Percentiles rank a stretch among this genome's conserved stretches.
phyloP scores from a whole-genome alignment of 2,113 vertebrate genomes.

The Felis chaus region DNA sequence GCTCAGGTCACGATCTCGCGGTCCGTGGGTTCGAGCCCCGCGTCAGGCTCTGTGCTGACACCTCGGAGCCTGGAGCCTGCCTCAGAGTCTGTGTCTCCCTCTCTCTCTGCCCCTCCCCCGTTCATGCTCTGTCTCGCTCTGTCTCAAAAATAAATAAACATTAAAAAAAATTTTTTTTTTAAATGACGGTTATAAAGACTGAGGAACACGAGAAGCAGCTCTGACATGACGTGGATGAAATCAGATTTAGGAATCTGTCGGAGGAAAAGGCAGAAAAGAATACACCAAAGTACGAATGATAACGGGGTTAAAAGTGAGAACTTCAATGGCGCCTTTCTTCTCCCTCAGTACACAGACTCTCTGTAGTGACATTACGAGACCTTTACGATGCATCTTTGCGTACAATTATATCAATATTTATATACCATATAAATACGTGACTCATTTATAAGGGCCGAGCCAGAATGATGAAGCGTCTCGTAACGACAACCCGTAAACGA shows the following conservation, averaged over 20 bases:
- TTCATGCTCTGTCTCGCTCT: no score
- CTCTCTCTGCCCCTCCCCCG: no score
- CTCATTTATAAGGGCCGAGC: slow-evolving; percentile 53
- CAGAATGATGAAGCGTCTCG: slow-evolving; percentile 23
- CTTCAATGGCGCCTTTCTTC: background rate
- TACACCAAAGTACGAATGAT: background rate
- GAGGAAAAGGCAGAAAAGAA: background rate
- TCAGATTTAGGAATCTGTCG: background rate
- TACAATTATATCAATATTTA: background rate
- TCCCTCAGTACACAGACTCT: background rate
- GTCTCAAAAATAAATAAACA: no score
- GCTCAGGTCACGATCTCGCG: no score
- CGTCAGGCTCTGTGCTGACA: no score
- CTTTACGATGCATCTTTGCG: background rate
- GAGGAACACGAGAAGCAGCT: background rate
- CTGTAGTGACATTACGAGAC: background rate
- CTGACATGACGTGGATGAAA: background rate
- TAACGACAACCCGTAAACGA: slow-evolving; percentile 25
- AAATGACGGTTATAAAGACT: background rate
- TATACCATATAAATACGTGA: background rate
- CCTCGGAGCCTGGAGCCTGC: accelerated
- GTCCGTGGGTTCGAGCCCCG: no score
- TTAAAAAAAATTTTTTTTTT: no score
- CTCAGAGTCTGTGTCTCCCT: no score
- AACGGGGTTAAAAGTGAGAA: background rate